phyloP scores from a whole-genome alignment of 2,113 vertebrate species.

The Oncorhynchus gorbuscha region DNA sequence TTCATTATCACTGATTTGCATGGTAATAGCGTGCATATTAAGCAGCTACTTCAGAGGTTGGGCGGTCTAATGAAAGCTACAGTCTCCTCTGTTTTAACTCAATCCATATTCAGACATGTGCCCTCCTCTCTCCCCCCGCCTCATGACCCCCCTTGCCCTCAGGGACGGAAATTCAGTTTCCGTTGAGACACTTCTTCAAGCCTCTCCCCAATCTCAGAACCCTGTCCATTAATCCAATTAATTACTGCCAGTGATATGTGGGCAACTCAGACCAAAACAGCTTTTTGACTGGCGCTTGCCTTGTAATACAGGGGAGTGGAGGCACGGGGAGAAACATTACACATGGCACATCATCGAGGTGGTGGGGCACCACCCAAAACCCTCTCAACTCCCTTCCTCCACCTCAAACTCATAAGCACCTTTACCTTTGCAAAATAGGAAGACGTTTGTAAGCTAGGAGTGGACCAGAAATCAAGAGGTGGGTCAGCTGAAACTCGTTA shows the following conservation, averaged over 20 bases:
- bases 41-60: constrained; percentile 94
- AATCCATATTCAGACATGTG: constrained; percentile 90
- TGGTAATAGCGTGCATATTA: constrained; percentile 99
- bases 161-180: constrained; percentile 86
- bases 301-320: constrained; percentile 37
- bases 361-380: constrained; percentile 34
- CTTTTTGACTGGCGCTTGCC: constrained; percentile 80
- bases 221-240: constrained; percentile 98
- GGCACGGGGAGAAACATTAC: constrained; percentile 18
- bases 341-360: constrained; percentile 45
- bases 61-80: constrained; percentile 95
- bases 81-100: constrained; percentile 95
- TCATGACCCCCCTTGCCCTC: constrained; percentile 62
- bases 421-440: too few relatives aligned
- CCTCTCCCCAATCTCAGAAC: constrained; percentile 85
- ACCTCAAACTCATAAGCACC: constrained; percentile 6
- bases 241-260: constrained; percentile 90
- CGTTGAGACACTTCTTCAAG: constrained; percentile 83
- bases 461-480: background rate
- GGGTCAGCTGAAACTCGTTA: constrained; percentile 23
- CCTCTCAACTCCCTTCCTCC: constrained; percentile 40
- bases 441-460: too few relatives aligned
- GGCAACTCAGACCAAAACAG: constrained; percentile 81
- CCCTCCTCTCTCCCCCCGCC: background rate
- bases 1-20: constrained; percentile 91